These are phyloP conservation scores for Paralichthys olivaceus DNA, from an alignment of 2,113 vertebrate species.

Conservation along the genomic window DNA sequence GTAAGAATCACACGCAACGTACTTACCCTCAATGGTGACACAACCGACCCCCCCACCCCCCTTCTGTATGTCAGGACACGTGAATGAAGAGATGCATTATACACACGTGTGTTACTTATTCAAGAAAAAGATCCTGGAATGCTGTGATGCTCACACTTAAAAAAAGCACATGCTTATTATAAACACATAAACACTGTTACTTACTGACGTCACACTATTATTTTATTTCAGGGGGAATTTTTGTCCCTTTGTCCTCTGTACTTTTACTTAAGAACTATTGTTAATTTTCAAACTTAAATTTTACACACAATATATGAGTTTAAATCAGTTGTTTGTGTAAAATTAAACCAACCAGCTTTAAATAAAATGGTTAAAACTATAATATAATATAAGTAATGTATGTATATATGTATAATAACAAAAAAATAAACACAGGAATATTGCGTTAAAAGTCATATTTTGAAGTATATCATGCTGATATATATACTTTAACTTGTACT, in stretches of 20 bases:
- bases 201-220: background rate
- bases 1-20: constrained; percentile 8
- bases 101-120: background rate
- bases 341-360: background rate
- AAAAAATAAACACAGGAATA: background rate
- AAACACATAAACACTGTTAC: background rate
- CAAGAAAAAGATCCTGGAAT: background rate
- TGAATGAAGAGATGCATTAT: background rate
- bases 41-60: constrained; percentile 15
- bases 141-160: background rate
- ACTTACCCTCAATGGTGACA: background rate
- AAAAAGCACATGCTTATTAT: background rate
- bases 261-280: background rate
- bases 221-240: background rate
- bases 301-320: background rate
- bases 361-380: background rate
- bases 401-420: too few species aligned
- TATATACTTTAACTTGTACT: background rate
- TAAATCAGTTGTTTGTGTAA: background rate
- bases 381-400: too few species aligned
- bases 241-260: background rate
- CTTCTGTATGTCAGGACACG: background rate
- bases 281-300: too few species aligned
- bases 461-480: too few species aligned
- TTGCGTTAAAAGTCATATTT: background rate